Base-by-base conservation (phyloP, 2,113 vertebrate genomes). In the Carassius gibelio region DNA sequence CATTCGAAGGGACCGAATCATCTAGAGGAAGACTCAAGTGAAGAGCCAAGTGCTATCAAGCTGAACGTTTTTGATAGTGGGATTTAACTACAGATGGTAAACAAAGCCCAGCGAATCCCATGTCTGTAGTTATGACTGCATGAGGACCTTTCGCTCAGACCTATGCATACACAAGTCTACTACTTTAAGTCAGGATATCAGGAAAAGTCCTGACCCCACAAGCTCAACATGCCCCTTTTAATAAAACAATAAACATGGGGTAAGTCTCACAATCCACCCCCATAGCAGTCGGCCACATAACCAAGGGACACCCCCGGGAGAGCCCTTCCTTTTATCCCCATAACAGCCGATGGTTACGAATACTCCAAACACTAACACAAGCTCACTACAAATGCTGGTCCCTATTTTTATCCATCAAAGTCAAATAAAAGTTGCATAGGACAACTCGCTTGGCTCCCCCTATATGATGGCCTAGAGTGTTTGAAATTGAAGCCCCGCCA, bases 241-340 rank as follows among this genome's bases (percentile, higher is more conserved):
- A 94, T 94, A 91, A 91, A 95, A 94, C 92, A 95, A 93, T 92
- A 94, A 94, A 94, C 93, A 94, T 64, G 69, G 81, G 88, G 89
- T 91, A 91, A 91, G 72, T 89, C 88, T 90, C 87, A 84, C 84
- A 86, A 90, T 87, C 84, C 89, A 86, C 88, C 87, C 90, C 89
- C 88, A 75, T 30, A 75, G 77, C 81, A 61, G 15, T 26, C 61
- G 23, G 78, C 50, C 85, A 85, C 52, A 87, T 78, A 87, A 59
- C 62, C 80, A 83, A 83, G 79, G 87, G 85, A 86, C 80, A 82
- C 17, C 68, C 76, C 55, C 86, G 83, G 86, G 30, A 89, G 84
- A 86, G 88, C 50, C 55, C 14, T 59, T 69, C 68, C 81, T 91
- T 90, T 84, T 89, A 90, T 85, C 82, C 82, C 74, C 78, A 84